Evolutionary conservation across 2,888 invertebrate species (phyloP), one percentile per base, ranked within the genome.

Genomic region (Erpobdella octoculata): DNA sequence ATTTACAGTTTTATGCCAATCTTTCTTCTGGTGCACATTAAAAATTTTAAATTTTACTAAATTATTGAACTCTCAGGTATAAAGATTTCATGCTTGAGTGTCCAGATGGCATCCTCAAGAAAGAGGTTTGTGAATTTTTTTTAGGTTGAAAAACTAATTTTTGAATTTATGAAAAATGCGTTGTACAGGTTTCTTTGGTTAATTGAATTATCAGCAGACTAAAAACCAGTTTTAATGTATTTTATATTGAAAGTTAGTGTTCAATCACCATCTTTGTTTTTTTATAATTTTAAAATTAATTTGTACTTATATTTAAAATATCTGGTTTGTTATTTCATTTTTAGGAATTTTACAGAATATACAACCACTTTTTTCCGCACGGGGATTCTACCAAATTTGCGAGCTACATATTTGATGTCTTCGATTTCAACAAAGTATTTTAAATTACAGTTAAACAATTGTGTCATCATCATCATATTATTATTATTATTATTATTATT

Each of bases 361-460:
- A 98, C 87, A 94, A 94, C 86, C 96, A 97, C 86, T 97, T 98
- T 87, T 97, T 98, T 85, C 97, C 97, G 71, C 93, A 96, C 88
- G 97, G 97, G 77, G 96, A 98, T 86, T 96, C 97, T 59, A 93
- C 93, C 82, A 97, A 96, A 86, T 98, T 97, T 83, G 96, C 97
- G 67, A 91, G 93, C 70, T 88, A 96, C 81, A 96, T 97, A 74
- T 97, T 97, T 87, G 90, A 95, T 82, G 97, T 97, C 70, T 97
- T 97, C 85, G 96, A 97, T 84, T 93, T 94, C 86, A 96, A 97
- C 85, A 93, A 93, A 85, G 96, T n/a, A n/a, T n/a, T n/a, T n/a
- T n/a, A n/a, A n/a, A n/a, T n/a, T n/a, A n/a, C n/a, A n/a, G n/a
- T n/a, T n/a, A n/a, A n/a, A n/a, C n/a, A n/a, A n/a, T n/a, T n/a